phyloP scores from a whole-genome alignment of 1,140 invertebrate genomes.

The Stratiolaelaps scimitus region DNA sequence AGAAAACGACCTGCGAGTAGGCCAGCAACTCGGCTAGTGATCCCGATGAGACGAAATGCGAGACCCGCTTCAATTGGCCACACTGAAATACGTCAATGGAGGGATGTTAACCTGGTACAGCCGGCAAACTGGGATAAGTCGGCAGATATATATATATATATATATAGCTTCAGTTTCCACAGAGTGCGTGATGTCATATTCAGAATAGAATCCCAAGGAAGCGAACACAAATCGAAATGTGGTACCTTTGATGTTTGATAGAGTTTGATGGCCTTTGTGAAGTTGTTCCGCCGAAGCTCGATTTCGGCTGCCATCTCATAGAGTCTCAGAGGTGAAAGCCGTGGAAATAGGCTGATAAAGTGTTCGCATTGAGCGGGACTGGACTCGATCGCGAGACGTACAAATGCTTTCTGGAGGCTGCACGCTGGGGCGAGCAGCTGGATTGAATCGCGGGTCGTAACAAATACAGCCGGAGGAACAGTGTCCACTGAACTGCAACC shows the following conservation, averaged over 20 bases:
- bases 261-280: conserved; percentile 53
- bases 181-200: too few species aligned
- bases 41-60: conserved; percentile 58
- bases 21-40: conserved; percentile 55
- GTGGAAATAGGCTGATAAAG: background rate
- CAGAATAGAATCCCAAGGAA: too few species aligned
- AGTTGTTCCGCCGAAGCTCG: conserved; percentile 51
- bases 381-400: background rate
- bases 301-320: conserved; percentile 59
- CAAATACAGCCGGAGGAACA: background rate
- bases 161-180: too few species aligned
- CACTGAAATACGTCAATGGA: conserved; percentile 43
- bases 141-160: conserved; percentile 3
- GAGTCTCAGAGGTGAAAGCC: conserved; percentile 41
- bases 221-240: too few species aligned
- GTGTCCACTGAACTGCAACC: conserved; percentile 11
- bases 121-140: too few species aligned
- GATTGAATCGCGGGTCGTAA: conserved; percentile 22
- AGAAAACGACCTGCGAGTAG: conserved; percentile 48
- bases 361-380: background rate
- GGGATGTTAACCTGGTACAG: too few species aligned
- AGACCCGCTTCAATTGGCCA: conserved; percentile 53
- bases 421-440: background rate
- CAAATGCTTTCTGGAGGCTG: background rate
- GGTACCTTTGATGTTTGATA: conserved; percentile 58